These are phyloP conservation scores for Hozukius guyotensis DNA, from an alignment of 2,797 vertebrate species.

Conservation along the genomic window DNA sequence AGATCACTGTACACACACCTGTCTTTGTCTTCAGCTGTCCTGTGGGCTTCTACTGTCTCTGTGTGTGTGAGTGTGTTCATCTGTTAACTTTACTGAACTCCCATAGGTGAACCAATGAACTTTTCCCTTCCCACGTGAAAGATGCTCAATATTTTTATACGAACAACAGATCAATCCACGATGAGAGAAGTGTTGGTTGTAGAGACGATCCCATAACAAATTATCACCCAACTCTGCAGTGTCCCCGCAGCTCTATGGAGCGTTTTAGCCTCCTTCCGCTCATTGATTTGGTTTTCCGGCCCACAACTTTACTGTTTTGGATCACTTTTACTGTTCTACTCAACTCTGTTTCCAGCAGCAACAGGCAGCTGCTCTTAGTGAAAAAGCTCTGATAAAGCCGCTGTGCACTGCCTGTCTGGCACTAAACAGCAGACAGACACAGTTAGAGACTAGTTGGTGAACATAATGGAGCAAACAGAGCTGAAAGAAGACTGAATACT, in stretches of 20 bases:
- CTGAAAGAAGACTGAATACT: background rate
- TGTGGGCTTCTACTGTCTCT: background rate
- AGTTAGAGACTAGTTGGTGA: background rate
- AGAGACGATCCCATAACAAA: background rate
- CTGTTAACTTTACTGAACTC: background rate
- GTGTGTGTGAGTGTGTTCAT: too few relatives aligned
- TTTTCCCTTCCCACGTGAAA: background rate
- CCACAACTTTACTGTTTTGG: background rate
- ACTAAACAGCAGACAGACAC: too few relatives aligned
- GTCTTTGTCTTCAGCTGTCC: background rate
- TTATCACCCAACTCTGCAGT: background rate
- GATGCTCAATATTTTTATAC: background rate
- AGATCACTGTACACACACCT: background rate
- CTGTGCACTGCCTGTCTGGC: too few relatives aligned
- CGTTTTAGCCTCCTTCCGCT: background rate
- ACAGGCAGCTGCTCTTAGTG: background rate
- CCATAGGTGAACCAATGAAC: background rate
- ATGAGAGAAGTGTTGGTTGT: background rate
- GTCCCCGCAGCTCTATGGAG: background rate
- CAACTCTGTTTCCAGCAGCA: background rate
- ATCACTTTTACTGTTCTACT: background rate
- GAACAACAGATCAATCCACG: background rate
- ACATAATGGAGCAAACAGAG: background rate
- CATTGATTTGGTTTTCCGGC: background rate
- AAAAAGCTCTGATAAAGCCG: too few relatives aligned